A percentile compares a stretch with the other conserved stretches of the same genome.
Evolutionary conservation across 2,888 invertebrate species (phyloP).

Genomic region (Parochlus steinenii): DNA sequence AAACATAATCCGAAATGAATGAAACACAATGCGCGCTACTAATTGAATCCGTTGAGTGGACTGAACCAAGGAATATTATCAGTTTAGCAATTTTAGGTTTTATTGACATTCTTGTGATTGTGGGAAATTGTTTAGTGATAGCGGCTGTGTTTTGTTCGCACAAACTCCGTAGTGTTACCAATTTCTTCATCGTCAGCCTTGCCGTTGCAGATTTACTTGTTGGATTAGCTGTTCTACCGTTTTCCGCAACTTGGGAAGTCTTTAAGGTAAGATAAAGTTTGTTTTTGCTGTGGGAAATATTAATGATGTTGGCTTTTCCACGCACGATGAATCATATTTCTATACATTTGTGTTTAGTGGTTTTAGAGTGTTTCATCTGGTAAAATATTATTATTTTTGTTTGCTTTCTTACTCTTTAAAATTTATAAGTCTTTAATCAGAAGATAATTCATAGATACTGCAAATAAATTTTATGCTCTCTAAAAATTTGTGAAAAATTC

Average conservation of each 20-base stretch:
- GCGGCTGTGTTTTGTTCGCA: constrained; percentile 80
- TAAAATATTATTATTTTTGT: too few relatives aligned
- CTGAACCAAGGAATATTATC: constrained; percentile 57
- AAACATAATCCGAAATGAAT: constrained; percentile 67
- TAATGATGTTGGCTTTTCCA: too few relatives aligned
- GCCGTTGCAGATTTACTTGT: constrained; percentile 92
- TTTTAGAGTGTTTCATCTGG: too few relatives aligned
- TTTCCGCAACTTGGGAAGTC: constrained; percentile 89
- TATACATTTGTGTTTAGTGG: too few relatives aligned
- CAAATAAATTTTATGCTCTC: too few relatives aligned
- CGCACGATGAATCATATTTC: too few relatives aligned
- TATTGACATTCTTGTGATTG: constrained; percentile 76
- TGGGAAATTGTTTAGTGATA: constrained; percentile 83
- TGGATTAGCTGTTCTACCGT: constrained; percentile 89
- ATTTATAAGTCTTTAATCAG: too few relatives aligned
- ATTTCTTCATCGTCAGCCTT: constrained; percentile 90
- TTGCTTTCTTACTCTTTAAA: too few relatives aligned
- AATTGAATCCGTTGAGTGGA: constrained; percentile 66
- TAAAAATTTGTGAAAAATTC: too few relatives aligned
- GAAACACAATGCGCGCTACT: constrained; percentile 66
- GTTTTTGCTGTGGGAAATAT: background rate
- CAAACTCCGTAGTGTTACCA: constrained; percentile 87
- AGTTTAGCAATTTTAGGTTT: constrained; percentile 62
- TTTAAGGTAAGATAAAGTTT: constrained; percentile 47
- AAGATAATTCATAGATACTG: too few relatives aligned